Conservation (phyloP, 1,140 invertebrate genomes). For the Aleiodes sp. region DNA sequence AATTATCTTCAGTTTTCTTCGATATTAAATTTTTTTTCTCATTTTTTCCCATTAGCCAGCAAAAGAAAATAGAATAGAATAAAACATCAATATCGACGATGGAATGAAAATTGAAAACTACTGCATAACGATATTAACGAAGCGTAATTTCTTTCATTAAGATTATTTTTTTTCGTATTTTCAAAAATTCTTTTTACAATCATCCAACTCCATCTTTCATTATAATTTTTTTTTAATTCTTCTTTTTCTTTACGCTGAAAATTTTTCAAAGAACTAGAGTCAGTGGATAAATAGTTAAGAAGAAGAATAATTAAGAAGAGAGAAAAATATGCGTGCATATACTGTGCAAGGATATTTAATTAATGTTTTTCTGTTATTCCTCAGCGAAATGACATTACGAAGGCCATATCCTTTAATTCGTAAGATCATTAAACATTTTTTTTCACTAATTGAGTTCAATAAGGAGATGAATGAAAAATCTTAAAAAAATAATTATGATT, state of each 20-base stretch:
- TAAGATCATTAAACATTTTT: slow-evolving; percentile 28
- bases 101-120: slow-evolving; percentile 28
- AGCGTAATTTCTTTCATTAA: slow-evolving; percentile 40
- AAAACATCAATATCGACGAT: slow-evolving; percentile 52
- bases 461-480: neutral
- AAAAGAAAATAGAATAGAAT: slow-evolving; percentile 50
- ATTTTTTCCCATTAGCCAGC: slow-evolving; percentile 37
- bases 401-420: slow-evolving; percentile 40
- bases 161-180: slow-evolving; percentile 14
- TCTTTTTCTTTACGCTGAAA: neutral
- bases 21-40: slow-evolving; percentile 25
- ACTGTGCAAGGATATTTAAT: slow-evolving; percentile 11
- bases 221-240: neutral
- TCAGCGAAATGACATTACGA: slow-evolving; percentile 38
- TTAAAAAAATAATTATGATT: too few relatives aligned
- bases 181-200: slow-evolving; percentile 14
- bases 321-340: slow-evolving; percentile 30
- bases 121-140: slow-evolving; percentile 44
- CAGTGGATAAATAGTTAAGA: neutral
- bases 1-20: slow-evolving; percentile 20
- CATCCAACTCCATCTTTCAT: neutral
- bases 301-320: slow-evolving; percentile 27
- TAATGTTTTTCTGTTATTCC: slow-evolving; percentile 18
- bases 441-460: slow-evolving; percentile 5
- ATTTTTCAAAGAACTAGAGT: slow-evolving; percentile 15